phyloP scores from a whole-genome alignment of 2,888 invertebrate species.

The Galerucella calmariensis region DNA sequence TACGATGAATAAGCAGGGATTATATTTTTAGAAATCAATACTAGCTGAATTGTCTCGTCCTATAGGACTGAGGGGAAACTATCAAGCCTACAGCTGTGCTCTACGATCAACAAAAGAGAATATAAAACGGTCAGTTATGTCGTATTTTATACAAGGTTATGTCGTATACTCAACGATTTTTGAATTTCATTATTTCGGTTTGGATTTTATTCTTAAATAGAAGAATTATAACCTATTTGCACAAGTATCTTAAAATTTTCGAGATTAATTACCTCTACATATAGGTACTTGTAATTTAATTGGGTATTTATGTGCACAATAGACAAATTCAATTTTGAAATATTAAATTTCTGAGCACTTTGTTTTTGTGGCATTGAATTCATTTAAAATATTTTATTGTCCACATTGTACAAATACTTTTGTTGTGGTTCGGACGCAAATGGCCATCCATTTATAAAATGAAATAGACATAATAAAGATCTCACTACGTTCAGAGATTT shows the following conservation, averaged over 20 bases:
- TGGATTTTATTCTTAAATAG: no score
- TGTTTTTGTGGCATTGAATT: no score
- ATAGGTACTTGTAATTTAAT: no score
- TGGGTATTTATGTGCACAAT: no score
- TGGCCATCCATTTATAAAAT: conserved; percentile 11
- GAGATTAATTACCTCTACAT: no score
- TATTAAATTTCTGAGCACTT: no score
- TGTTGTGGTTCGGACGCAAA: conserved; percentile 9
- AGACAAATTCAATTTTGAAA: no score
- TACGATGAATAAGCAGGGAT: conserved; percentile 33
- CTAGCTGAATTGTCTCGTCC: conserved; percentile 34
- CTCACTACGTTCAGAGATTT: conserved; percentile 1
- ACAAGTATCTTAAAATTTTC: no score
- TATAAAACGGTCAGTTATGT: conserved; percentile 9
- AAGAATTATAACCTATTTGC: no score
- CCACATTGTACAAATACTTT: neutral
- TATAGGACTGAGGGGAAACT: conserved; percentile 23
- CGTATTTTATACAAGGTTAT: neutral
- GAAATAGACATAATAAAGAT: conserved; percentile 11
- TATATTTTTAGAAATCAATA: conserved; percentile 37
- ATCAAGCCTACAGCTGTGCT: conserved; percentile 20
- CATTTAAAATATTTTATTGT: no score
- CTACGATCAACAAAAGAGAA: conserved; percentile 10
- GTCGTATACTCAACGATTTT: no score
- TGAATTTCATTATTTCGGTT: no score